phyloP scores from a whole-genome alignment of 37 sponge, comb jelly and placozoan species.

The Petrosia ficiformis region DNA sequence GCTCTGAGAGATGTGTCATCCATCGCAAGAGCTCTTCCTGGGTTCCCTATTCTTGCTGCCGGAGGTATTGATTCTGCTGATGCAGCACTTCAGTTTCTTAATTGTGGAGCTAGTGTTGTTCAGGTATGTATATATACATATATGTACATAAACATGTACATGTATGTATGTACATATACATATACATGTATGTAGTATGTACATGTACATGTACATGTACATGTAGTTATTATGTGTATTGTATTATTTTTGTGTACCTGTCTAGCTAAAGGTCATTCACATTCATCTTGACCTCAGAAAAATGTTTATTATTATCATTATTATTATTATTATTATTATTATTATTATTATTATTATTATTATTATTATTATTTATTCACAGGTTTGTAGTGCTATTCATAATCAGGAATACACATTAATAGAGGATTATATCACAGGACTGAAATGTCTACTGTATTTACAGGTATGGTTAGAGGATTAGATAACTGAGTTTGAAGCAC shows the following conservation, averaged over 20 bases:
- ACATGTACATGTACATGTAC: too few relatives aligned
- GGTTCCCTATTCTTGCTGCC: slow-evolving; percentile 87
- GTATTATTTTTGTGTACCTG: too few relatives aligned
- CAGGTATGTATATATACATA: slow-evolving; percentile 61
- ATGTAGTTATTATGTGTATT: too few relatives aligned
- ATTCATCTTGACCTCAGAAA: too few relatives aligned
- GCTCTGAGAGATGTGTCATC: slow-evolving; percentile 88
- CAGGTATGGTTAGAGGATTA: slow-evolving; percentile 16
- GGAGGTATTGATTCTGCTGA: slow-evolving; percentile 92
- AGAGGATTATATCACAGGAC: slow-evolving; percentile 82
- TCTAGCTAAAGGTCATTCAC: too few relatives aligned
- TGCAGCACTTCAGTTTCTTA: slow-evolving; percentile 86
- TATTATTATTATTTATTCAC: not conserved
- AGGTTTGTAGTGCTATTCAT: slow-evolving; percentile 96
- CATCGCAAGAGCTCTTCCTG: slow-evolving; percentile 75
- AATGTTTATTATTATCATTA: too few relatives aligned
- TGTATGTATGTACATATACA: too few relatives aligned
- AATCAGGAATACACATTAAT: slow-evolving; percentile 94
- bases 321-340: too few relatives aligned
- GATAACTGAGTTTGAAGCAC: not conserved
- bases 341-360: too few relatives aligned
- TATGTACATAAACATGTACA: too few relatives aligned
- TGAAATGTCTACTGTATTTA: slow-evolving; percentile 88
- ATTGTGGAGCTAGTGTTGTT: slow-evolving; percentile 80
- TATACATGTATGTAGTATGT: too few relatives aligned